phyloP scores from a whole-genome alignment of 1,140 invertebrate species.

The Cotesia chilonis region DNA sequence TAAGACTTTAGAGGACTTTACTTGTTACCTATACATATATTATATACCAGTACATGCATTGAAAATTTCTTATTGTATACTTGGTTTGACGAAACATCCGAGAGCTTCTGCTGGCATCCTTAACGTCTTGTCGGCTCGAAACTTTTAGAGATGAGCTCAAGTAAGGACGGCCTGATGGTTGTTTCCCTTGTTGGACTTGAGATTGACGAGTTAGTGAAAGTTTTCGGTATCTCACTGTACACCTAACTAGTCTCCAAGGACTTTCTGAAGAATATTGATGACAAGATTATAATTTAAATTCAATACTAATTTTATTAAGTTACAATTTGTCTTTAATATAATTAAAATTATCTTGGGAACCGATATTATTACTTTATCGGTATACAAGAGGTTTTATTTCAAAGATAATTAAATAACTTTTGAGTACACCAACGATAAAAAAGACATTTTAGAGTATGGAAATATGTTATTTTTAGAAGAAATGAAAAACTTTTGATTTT shows the following conservation, averaged over 20 bases:
- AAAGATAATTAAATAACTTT: too few relatives aligned
- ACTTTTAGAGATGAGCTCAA: slow-evolving; percentile 11
- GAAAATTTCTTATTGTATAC: slow-evolving; percentile 27
- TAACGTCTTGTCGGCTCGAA: slow-evolving; percentile 8
- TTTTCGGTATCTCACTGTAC: not conserved
- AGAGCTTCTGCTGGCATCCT: slow-evolving; percentile 15
- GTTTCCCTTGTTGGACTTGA: slow-evolving; percentile 2
- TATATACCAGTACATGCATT: slow-evolving; percentile 35
- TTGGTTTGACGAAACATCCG: slow-evolving; percentile 7
- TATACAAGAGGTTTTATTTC: too few relatives aligned
- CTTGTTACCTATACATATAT: slow-evolving; percentile 44
- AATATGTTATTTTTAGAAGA: too few relatives aligned
- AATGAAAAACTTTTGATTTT: too few relatives aligned
- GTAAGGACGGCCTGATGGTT: too few relatives aligned
- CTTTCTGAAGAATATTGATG: slow-evolving; percentile 6
- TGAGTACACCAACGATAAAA: too few relatives aligned
- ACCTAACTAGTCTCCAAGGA: not conserved
- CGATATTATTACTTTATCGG: too few relatives aligned
- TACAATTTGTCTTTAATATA: too few relatives aligned
- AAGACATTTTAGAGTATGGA: too few relatives aligned
- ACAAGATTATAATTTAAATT: slow-evolving; percentile 1
- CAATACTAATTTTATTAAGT: too few relatives aligned
- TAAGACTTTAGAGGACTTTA: slow-evolving; percentile 10
- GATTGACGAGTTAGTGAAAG: slow-evolving; percentile 15
- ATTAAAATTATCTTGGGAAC: too few relatives aligned